Evolutionary conservation across 2,797 vertebrate species (phyloP).

Genomic region (Myripristis murdjan): DNA sequence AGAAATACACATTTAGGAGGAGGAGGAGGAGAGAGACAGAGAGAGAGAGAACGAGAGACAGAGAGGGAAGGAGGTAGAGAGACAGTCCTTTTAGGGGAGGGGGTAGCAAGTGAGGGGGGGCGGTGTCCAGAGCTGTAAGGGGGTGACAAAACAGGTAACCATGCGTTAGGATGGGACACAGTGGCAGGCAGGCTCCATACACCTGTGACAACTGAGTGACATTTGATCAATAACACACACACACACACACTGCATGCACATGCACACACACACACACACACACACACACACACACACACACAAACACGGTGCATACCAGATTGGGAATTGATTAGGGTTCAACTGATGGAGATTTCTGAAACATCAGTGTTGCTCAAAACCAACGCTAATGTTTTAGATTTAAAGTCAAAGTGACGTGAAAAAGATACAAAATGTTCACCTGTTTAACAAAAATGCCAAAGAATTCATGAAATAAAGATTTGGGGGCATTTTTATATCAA

Average conservation of each 20-base stretch:
- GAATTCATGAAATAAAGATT: too few species aligned
- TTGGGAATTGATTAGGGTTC: too few species aligned
- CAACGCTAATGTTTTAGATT: too few species aligned
- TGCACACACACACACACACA: too few species aligned
- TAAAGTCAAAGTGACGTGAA: too few species aligned
- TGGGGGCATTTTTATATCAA: too few species aligned
- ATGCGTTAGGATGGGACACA: constrained; percentile 84
- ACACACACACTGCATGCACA: too few species aligned
- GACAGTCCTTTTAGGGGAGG: constrained; percentile 76
- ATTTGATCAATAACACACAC: constrained; percentile 60
- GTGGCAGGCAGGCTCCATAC: constrained; percentile 75
- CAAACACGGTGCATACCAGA: not conserved
- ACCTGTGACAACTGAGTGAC: constrained; percentile 77
- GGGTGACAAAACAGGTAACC: constrained; percentile 88
- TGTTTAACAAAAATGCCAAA: too few species aligned
- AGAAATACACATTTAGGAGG: constrained; percentile 73
- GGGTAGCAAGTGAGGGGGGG: constrained; percentile 83
- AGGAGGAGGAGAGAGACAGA: constrained; percentile 46
- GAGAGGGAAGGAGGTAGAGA: constrained; percentile 62
- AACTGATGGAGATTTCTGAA: too few species aligned
- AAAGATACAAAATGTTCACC: too few species aligned
- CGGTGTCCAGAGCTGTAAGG: constrained; percentile 86
- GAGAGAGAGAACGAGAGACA: constrained; percentile 30
- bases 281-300: constrained; percentile 24
- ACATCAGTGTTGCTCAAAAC: too few species aligned